Base-by-base conservation (phyloP, 2,797 vertebrate species). In the Salmo trutta region DNA sequence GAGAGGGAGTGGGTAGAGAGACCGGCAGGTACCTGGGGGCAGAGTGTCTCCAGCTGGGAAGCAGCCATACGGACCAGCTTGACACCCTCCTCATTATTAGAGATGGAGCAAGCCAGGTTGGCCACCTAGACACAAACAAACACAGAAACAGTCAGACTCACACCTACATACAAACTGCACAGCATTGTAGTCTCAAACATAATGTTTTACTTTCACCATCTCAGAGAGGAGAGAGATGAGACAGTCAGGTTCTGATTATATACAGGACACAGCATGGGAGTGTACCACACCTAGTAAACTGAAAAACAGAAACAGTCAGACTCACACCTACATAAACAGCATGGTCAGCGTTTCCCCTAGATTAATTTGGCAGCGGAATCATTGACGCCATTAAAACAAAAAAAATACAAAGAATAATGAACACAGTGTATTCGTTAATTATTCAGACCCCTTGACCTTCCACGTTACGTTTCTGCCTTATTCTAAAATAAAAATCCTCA, bases 1-100 rank as follows among this genome's bases (percentile, higher is more conserved):
- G 1, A 59, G 10, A 21, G 53, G 73, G 69, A 41, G 21, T 74
- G 14, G 24, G 29, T 59, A 19, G 10, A 79, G 54, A 15, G 75
- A 71, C 4, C 10, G 77, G 51, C 41, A 24, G 33, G 16, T 95
- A 99, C 98, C 98, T 99, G 98, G 81, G 98, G 98, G 91, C 98
- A 99, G 24, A 99, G 95, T 51, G 94, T 92, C 94, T 99, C 98
- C 86, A 99, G 94, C 88, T 99, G 98, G 87, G 96, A 97, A 59
- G 98, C 98, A 66, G 98, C 99, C 97, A 99, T 99, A 79, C 98
- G 97, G 75, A 99, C 98, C 86, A 99, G 88, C 82, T 99, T 99
- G 80, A 99, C 98, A 21, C 98, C 98, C 91, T 99, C 98, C 87
- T 99, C 98, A 2, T 99, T 99, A 90, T 99, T 99, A 24, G 98